phyloP scores from a whole-genome alignment of 2,113 vertebrate species.

The Cyanistes caeruleus region DNA sequence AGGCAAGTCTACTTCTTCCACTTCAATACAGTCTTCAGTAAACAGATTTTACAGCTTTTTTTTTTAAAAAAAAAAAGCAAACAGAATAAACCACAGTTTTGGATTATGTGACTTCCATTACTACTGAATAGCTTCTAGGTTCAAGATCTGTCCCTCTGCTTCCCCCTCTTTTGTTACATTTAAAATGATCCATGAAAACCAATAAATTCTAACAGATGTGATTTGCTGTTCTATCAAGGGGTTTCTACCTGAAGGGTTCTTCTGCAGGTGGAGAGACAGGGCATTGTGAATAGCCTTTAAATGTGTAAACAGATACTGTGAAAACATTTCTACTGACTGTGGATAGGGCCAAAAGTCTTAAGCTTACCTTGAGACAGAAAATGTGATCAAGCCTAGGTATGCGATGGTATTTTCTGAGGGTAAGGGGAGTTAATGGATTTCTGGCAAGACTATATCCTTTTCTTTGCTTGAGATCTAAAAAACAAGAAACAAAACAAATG shows the following conservation, averaged over 20 bases:
- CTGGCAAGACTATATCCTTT: background rate
- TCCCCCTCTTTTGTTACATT: background rate
- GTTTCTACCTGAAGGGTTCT: background rate
- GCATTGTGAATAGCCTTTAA: background rate
- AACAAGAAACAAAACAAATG: background rate
- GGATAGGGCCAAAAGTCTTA: background rate
- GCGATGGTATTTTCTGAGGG: background rate
- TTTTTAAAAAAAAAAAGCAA: background rate
- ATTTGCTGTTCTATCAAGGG: background rate
- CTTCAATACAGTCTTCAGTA: background rate
- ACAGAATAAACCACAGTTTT: background rate
- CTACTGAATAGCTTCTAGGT: background rate
- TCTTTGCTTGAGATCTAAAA: background rate
- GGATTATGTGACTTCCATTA: background rate
- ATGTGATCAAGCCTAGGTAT: background rate
- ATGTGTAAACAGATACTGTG: background rate
- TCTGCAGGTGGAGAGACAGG: background rate
- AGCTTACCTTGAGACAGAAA: background rate
- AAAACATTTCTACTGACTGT: background rate
- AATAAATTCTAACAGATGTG: background rate
- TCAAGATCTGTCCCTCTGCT: background rate
- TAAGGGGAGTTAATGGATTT: background rate
- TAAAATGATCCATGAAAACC: background rate
- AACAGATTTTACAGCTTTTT: conserved; percentile 4
- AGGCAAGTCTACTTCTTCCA: conserved; percentile 6